phyloP scores from a whole-genome alignment of 2,797 vertebrate genomes.

The Phrynocephalus forsythii region DNA sequence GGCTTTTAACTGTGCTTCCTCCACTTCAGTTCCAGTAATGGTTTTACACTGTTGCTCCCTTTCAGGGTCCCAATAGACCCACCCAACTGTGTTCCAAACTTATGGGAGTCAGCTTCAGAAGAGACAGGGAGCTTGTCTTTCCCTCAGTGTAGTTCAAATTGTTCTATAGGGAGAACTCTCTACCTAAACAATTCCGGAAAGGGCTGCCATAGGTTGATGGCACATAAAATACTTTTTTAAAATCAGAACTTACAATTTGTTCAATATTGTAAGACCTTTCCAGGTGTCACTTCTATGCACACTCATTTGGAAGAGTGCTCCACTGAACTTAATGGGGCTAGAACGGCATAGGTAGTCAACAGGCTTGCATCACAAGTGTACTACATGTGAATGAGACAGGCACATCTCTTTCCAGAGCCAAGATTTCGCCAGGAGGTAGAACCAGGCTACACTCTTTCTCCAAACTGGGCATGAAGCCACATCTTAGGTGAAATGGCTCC shows the following conservation, averaged over 20 bases:
- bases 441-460: conserved; percentile 9
- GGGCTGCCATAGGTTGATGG: too few relatives aligned
- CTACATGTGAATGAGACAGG: not conserved
- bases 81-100: not conserved
- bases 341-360: not conserved
- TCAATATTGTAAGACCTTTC: not conserved
- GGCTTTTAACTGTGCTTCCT: not conserved
- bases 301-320: not conserved
- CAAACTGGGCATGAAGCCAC: not conserved
- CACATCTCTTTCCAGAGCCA: not conserved
- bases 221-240: too few relatives aligned
- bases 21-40: not conserved
- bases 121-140: not conserved
- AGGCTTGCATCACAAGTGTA: not conserved
- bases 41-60: conserved; percentile 11
- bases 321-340: not conserved
- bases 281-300: not conserved
- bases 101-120: not conserved
- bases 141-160: not conserved
- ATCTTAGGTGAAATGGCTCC: not conserved
- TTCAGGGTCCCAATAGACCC: not conserved
- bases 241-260: not conserved
- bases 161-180: not conserved
- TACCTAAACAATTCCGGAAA: too few relatives aligned
- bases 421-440: conserved; percentile 35